A percentile compares a stretch with the other conserved stretches of the same genome.
These are phyloP conservation scores for Ceryle rudis DNA, from an alignment of 2,797 vertebrate species.

Conservation along the genomic window DNA sequence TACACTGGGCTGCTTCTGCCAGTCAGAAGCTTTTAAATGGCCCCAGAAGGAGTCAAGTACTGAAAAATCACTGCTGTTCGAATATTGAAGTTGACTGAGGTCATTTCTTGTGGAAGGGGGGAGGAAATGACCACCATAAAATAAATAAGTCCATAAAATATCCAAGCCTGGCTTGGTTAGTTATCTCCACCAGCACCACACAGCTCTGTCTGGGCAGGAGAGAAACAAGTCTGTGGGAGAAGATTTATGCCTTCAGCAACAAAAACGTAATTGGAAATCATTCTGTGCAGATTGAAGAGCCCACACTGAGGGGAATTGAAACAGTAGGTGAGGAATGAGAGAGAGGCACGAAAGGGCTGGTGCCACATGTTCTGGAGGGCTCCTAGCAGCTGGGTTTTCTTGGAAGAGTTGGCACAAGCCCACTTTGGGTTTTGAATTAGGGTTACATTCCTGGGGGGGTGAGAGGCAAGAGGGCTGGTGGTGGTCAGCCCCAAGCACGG, in stretches of 20 bases:
- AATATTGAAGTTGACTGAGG: background rate
- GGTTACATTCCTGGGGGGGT: background rate
- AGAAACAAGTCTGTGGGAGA: background rate
- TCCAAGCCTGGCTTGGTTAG: background rate
- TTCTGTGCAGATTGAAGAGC: background rate
- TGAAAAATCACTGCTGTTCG: background rate
- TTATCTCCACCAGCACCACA: background rate
- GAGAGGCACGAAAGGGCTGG: background rate
- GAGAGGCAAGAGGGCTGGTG: background rate
- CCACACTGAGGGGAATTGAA: background rate
- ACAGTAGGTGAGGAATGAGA: background rate
- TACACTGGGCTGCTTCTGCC: background rate
- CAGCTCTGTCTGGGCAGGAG: background rate
- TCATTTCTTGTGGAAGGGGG: background rate
- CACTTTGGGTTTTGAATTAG: background rate
- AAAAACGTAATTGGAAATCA: conserved; percentile 28
- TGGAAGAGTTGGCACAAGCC: background rate
- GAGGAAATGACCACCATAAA: background rate
- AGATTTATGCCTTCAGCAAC: conserved; percentile 15
- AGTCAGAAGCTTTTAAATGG: background rate
- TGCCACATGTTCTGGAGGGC: fast-evolving
- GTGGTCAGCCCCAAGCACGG: background rate
- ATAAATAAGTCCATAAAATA: background rate
- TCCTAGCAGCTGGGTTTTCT: background rate
- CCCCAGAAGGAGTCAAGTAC: background rate